Evolutionary conservation across 2,113 vertebrate genomes (phyloP).

Genomic region (Myodes glareolus): DNA sequence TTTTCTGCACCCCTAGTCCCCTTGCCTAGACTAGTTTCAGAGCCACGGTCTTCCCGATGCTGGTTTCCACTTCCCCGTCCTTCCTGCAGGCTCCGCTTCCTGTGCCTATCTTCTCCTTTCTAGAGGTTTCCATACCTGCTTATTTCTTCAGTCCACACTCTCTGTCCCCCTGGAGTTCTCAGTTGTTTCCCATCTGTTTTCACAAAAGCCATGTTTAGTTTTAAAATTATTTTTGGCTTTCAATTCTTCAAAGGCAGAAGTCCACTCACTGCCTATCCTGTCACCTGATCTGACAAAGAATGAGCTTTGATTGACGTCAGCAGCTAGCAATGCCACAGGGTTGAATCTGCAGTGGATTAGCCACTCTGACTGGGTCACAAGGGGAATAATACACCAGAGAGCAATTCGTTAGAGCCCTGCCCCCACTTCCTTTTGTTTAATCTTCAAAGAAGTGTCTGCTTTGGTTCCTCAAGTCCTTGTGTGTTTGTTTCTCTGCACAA

Average conservation of each 20-base stretch:
- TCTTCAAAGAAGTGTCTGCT: neutral
- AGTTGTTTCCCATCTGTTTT: neutral
- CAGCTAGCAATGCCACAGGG: neutral
- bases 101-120: neutral
- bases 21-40: neutral
- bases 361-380: neutral
- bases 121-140: neutral
- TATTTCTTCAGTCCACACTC: neutral
- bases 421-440: neutral
- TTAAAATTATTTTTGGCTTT: neutral
- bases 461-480: neutral
- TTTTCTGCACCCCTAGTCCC: neutral
- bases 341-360: too few species aligned
- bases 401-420: neutral
- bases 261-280: neutral
- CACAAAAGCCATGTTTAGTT: neutral
- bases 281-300: neutral
- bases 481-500: neutral
- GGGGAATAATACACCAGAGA: neutral
- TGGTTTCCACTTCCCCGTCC: neutral
- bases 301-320: neutral
- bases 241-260: neutral
- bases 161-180: neutral
- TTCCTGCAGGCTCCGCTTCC: neutral
- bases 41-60: slow-evolving; percentile 20